Base-by-base conservation (phyloP, 1,140 invertebrate species). In the Gryllus bimaculatus region DNA sequence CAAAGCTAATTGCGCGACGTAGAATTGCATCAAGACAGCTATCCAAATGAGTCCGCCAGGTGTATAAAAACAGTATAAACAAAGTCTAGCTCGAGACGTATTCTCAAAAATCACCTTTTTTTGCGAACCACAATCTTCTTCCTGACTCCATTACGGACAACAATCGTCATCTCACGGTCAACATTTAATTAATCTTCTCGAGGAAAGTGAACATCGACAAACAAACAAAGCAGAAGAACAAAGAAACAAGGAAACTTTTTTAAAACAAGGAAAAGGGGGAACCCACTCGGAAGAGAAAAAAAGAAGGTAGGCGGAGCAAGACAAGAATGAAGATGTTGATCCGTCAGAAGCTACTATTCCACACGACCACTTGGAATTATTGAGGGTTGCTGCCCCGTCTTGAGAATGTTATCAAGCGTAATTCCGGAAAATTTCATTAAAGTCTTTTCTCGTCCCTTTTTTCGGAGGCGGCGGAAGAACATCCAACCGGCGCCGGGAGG, bases 351-450 rank as follows among this genome's bases (percentile, higher is more conserved):
- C 10, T 10, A 66, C 10, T 18, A 18, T 66, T 66, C 18, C 54
- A 13, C 54, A 18, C 18, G 18, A 66, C 54, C 54, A 18, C 26
- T 66, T 66, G 54, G 54, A 66, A 66, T 66, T 66, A 66, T 66
- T 66, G 54, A 66, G 54, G 54, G 54, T 66, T 66, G 54, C 54
- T 66, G 54, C 18, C 54, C 18, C 54, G 10, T 10, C 54, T 66
- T 66, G 54, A 66, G 54, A 66, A 66, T 66, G 54, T 66, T 66
- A 66, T 66, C 54, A 66, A 66, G 10, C 54, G 54, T 66, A 66
- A 66, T 66, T 66, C 54, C 54, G 54, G 54, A 66, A 66, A 66
- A 66, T 66, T 66, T 66, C 54, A 66, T 66, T 66, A 66, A 66
- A 66, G 54, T 66, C 54, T 66, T 66, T 66, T 66, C 54, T 66